A percentile compares a stretch with the other conserved stretches of the same genome.
phyloP scores from a whole-genome alignment of 1,140 invertebrate species.

The Phymastichus coffea region DNA sequence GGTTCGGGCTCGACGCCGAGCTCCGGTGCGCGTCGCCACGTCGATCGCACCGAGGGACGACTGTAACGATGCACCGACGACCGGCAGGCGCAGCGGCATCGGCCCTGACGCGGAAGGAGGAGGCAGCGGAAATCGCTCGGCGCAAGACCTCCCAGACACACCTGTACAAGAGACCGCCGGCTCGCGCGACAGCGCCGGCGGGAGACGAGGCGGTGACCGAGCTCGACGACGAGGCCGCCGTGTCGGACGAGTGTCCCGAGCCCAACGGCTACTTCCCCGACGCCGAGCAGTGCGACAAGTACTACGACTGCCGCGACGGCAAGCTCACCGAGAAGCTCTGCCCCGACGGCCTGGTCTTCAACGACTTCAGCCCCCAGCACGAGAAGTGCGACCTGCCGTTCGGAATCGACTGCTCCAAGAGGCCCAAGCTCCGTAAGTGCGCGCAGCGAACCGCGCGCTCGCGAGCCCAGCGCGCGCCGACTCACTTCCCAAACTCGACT shows the following conservation, averaged over 20 bases:
- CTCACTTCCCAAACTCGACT: too few relatives aligned
- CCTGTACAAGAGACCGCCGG: conserved; percentile 24
- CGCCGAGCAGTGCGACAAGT: conserved; percentile 86
- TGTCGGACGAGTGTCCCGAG: conserved; percentile 74
- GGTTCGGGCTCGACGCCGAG: too few relatives aligned
- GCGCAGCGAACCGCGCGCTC: too few relatives aligned
- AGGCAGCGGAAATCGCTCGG: conserved; percentile 47
- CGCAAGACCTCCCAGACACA: conserved; percentile 35
- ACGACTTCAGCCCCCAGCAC: conserved; percentile 76
- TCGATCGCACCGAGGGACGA: not conserved
- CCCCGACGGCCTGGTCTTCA: conserved; percentile 89
- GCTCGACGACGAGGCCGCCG: conserved; percentile 39
- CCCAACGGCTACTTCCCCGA: conserved; percentile 83
- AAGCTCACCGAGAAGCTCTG: conserved; percentile 76
- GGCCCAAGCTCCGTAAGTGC: conserved; percentile 77
- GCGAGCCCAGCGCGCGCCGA: too few relatives aligned
- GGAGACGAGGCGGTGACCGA: conserved; percentile 34
- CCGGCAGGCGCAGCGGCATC: conserved; percentile 30
- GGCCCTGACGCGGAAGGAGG: conserved; percentile 48
- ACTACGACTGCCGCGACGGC: conserved; percentile 78
- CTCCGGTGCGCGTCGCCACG: not conserved
- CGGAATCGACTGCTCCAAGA: conserved; percentile 78
- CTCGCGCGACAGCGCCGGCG: not conserved
- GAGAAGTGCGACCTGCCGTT: conserved; percentile 88
- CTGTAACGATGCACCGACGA: not conserved